Conservation (phyloP, 2,888 invertebrate species). For the Chrysodeixis includens region DNA sequence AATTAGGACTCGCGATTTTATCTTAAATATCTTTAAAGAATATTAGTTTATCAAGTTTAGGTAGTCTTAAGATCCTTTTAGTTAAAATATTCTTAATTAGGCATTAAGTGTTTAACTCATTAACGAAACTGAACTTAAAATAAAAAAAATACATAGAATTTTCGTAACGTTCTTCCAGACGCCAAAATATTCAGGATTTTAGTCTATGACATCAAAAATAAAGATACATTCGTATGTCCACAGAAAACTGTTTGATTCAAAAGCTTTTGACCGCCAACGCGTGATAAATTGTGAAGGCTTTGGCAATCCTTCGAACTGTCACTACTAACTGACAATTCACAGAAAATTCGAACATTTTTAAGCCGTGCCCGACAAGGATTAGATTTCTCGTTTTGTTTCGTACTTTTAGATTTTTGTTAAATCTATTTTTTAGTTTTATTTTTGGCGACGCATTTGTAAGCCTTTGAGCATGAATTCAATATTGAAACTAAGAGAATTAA, state of each 20-base stretch:
- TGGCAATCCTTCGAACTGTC: background rate
- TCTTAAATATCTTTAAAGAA: background rate
- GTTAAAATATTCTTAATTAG: background rate
- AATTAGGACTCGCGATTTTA: background rate
- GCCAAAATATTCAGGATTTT: background rate
- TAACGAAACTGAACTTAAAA: background rate
- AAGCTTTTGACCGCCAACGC: background rate
- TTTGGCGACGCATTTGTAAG: background rate
- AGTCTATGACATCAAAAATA: background rate
- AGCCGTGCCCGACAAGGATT: background rate
- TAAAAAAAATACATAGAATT: background rate
- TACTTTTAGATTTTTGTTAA: background rate
- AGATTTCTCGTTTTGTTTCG: background rate
- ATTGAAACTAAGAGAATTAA: no score
- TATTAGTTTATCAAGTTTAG: background rate
- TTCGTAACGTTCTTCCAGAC: background rate
- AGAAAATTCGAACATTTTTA: background rate
- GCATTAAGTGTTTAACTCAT: background rate
- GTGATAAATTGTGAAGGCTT: background rate
- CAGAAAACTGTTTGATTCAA: background rate
- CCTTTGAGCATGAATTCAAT: no score
- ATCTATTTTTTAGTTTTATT: background rate
- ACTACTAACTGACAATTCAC: background rate
- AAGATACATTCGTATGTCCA: background rate
- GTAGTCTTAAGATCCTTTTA: background rate